These are phyloP conservation scores for Ceratina japonica DNA, from an alignment of 1,140 invertebrate genomes.

Conservation along the genomic window DNA sequence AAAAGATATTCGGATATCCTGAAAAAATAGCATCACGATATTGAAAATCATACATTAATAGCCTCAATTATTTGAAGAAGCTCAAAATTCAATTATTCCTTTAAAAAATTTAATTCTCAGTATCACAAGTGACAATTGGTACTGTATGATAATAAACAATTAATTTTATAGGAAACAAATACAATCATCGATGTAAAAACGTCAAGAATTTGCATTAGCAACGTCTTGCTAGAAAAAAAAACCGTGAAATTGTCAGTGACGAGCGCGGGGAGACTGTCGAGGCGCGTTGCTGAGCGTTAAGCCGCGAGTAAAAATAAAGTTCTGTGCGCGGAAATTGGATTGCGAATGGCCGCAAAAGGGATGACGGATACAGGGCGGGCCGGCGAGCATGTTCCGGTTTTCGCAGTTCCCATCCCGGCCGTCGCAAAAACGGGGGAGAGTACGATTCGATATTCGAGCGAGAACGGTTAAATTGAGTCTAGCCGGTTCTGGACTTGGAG, in stretches of 20 bases:
- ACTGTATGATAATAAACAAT: too few species aligned
- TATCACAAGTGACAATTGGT: too few species aligned
- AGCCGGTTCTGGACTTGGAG: constrained; percentile 40
- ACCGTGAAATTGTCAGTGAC: background rate
- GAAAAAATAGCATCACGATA: too few species aligned
- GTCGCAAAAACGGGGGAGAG: background rate
- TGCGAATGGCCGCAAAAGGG: constrained; percentile 37
- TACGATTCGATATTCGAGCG: constrained; percentile 52
- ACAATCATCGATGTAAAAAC: too few species aligned
- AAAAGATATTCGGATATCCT: too few species aligned
- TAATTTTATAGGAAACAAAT: too few species aligned
- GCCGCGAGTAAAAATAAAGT: constrained; percentile 15
- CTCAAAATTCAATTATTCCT: too few species aligned
- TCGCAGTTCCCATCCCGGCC: background rate
- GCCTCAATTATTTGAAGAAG: too few species aligned
- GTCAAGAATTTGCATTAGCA: too few species aligned
- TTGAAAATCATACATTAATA: too few species aligned
- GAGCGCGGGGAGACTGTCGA: background rate
- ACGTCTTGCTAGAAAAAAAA: background rate
- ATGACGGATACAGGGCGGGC: background rate
- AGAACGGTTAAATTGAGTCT: constrained; percentile 54
- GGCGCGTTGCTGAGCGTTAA: background rate
- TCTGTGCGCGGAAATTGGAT: constrained; percentile 37
- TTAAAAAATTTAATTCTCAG: too few species aligned
- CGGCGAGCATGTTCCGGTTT: background rate